These are phyloP conservation scores for Danio choprae DNA, from an alignment of 2,797 vertebrate species.

Conservation along the genomic window DNA sequence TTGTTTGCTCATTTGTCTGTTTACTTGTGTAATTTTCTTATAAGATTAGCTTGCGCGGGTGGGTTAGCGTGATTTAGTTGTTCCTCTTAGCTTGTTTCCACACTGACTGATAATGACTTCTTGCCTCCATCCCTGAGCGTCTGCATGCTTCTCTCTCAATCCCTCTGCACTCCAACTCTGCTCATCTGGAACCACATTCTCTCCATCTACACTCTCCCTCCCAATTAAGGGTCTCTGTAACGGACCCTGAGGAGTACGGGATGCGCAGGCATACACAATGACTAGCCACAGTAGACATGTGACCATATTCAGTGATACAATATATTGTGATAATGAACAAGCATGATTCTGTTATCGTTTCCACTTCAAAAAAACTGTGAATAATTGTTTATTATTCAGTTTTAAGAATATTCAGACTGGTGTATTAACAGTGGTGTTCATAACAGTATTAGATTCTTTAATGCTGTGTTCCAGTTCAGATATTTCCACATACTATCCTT, in stretches of 20 bases:
- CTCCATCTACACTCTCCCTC: not conserved
- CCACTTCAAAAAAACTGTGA: no score
- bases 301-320: no score
- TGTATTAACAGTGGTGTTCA: no score
- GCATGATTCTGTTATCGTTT: no score
- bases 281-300: slow-evolving; percentile 24
- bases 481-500: no score
- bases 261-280: slow-evolving; percentile 7
- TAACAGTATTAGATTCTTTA: no score
- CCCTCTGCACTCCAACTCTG: slow-evolving; percentile 33
- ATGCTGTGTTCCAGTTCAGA: no score
- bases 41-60: slow-evolving; percentile 14
- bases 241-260: slow-evolving; percentile 34
- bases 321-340: no score
- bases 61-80: slow-evolving; percentile 33
- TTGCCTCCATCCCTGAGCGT: slow-evolving; percentile 28
- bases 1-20: slow-evolving; percentile 27
- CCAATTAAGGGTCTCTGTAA: slow-evolving; percentile 57
- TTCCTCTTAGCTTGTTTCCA: slow-evolving; percentile 46
- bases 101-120: slow-evolving; percentile 48
- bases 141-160: slow-evolving; percentile 26
- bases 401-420: no score
- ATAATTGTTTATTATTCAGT: no score
- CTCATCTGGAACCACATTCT: slow-evolving; percentile 22
- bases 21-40: slow-evolving; percentile 22